A percentile compares a stretch with the other conserved stretches of the same genome.
These are phyloP conservation scores for Lepus europaeus DNA, from an alignment of 2,113 vertebrate genomes.

Conservation along the genomic window DNA sequence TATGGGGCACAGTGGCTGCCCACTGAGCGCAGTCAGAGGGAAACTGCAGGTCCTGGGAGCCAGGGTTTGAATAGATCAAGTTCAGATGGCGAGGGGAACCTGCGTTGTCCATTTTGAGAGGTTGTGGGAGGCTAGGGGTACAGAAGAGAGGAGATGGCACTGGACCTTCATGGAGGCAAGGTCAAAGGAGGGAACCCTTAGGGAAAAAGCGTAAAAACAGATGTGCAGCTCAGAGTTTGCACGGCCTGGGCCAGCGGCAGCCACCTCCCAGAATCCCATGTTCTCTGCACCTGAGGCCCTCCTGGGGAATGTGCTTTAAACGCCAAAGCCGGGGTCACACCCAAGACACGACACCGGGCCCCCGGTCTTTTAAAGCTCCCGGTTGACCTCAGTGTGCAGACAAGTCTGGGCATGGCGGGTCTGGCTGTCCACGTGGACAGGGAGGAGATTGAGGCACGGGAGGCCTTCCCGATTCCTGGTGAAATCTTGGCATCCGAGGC, in stretches of 20 bases:
- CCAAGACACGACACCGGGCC: background rate
- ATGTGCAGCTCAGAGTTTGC: background rate
- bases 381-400: background rate
- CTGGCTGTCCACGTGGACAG: background rate
- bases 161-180: background rate
- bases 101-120: background rate
- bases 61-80: background rate
- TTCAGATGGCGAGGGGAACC: background rate
- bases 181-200: background rate
- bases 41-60: background rate
- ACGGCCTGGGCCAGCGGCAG: background rate
- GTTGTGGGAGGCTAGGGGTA: background rate
- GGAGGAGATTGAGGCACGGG: background rate
- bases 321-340: background rate
- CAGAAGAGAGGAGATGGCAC: background rate
- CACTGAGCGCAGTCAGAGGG: too few species aligned
- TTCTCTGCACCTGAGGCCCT: background rate
- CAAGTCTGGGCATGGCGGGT: background rate
- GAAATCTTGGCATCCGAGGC: background rate
- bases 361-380: background rate
- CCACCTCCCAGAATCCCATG: background rate
- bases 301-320: background rate
- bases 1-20: too few species aligned
- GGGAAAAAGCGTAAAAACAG: background rate
- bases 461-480: background rate